phyloP scores from a whole-genome alignment of 1,140 invertebrate genomes.

The Metaphire vulgaris region DNA sequence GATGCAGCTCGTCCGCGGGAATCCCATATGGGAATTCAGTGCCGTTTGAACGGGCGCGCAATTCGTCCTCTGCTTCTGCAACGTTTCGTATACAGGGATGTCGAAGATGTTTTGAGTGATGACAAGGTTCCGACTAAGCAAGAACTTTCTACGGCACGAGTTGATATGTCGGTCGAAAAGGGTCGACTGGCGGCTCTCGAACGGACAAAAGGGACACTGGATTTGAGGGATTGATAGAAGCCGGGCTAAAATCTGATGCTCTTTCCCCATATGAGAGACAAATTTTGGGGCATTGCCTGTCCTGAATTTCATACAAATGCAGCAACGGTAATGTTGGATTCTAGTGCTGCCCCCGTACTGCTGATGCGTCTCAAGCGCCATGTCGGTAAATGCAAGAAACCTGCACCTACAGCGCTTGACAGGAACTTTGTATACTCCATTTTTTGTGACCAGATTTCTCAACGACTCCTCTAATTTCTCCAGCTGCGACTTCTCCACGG shows the following conservation, averaged over 20 bases:
- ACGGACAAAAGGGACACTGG: neutral
- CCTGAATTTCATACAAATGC: neutral
- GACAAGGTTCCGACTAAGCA: neutral
- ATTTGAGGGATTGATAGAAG: neutral
- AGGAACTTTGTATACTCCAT: neutral
- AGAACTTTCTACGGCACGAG: neutral
- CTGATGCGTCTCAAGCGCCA: neutral
- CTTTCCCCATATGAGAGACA: neutral
- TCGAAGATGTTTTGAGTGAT: neutral
- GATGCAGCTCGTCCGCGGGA: neutral
- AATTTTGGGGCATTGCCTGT: conserved; percentile 5
- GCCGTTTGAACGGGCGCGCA: neutral
- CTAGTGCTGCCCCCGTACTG: conserved; percentile 6
- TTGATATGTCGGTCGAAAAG: neutral
- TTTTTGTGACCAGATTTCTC: neutral
- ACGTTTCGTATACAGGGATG: neutral
- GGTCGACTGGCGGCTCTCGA: neutral
- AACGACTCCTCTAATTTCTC: neutral
- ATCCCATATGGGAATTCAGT: neutral
- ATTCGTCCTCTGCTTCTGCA: neutral
- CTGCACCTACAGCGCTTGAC: neutral
- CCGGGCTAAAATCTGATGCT: neutral
- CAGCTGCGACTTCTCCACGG: neutral
- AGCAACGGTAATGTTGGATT: neutral
- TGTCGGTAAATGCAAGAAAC: neutral